Evolutionary conservation across 2,888 invertebrate genomes (phyloP).

Genomic region (Noctuana brunneofusca): DNA sequence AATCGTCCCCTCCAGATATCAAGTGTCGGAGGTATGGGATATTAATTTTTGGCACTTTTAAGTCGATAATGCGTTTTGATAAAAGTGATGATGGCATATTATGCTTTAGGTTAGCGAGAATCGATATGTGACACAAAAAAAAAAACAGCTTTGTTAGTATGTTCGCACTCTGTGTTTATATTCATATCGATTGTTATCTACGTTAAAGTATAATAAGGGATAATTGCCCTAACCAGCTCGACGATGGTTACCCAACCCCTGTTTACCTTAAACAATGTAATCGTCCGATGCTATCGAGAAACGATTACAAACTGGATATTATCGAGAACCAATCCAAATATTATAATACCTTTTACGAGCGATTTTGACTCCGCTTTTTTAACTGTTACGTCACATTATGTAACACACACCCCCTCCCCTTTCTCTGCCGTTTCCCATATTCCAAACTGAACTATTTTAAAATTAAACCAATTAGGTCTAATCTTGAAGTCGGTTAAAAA

Average conservation of each 20-base stretch:
- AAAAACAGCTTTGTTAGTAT: slow-evolving; percentile 7
- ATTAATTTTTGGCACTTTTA: slow-evolving; percentile 28
- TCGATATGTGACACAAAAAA: too few species aligned
- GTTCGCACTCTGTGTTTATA: slow-evolving; percentile 13
- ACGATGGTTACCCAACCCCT: slow-evolving; percentile 18
- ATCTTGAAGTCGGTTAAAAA: too few species aligned
- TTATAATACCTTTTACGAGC: slow-evolving; percentile 8
- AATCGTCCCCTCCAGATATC: slow-evolving; percentile 19
- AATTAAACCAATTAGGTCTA: too few species aligned
- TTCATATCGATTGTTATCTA: slow-evolving; percentile 25
- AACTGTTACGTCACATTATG: background rate
- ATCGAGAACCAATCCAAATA: slow-evolving; percentile 29
- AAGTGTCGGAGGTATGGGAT: slow-evolving; percentile 4
- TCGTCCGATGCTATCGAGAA: slow-evolving; percentile 31
- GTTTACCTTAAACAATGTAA: slow-evolving; percentile 33
- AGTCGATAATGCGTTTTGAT: slow-evolving; percentile 4
- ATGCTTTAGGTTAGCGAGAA: too few species aligned
- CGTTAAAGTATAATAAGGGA: slow-evolving; percentile 26
- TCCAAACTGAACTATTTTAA: too few species aligned
- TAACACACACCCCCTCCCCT: too few species aligned
- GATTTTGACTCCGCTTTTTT: background rate
- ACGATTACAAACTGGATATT: slow-evolving; percentile 28
- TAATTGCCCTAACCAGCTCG: slow-evolving; percentile 28
- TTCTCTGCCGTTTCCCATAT: too few species aligned
- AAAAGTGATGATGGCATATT: background rate